Base-by-base conservation (phyloP, 2,888 invertebrate species). In the Chloroclysta siterata region DNA sequence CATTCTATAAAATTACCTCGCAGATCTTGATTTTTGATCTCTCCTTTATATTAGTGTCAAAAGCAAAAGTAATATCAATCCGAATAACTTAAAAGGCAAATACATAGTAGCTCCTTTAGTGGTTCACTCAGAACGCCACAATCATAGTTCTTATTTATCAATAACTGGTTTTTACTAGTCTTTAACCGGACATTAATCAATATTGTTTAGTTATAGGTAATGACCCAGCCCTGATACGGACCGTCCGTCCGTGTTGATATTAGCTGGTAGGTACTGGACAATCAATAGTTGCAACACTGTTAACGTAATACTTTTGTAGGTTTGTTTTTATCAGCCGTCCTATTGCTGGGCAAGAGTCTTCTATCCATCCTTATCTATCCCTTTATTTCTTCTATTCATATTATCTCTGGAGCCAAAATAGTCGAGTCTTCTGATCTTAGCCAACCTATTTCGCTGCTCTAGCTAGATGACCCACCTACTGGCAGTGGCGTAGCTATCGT, bases 141-240 rank as follows among this genome's bases (percentile, higher is more conserved):
- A 61, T 55, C 52, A 47, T 50, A 55, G 52, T 55, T 57, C 17
- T 65, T 44, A 48, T 70, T 67, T 63, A 69, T 53, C 13, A 58
- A 46, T 62, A 63, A 69, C 65, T 65, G 59, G 72, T 58, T 66
- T 36, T 10, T 69, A 74, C 77, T 61, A 53, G 77, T 72, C 73
- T 11, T 6, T 4, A 58, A 69, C 66, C 74, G 74, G 73, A 71
- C 66, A 68, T 72, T 70, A 72, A 71, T 73, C 73, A 72, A 70
- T 70, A 51, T 56, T 47, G 47, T 61, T 41, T 48, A 52, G 60
- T 63, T 67, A 71, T 75, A 74, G 62, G 57, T 68, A 73, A 69
- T 74, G 72, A 76, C 77, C 74, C 71, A 67, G 68, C 76, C 68
- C 62, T 56, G 61, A 66, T 68, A 72, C 61, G n/a, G n/a, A n/a